Base-by-base conservation (phyloP, 1,140 invertebrate genomes). In the Ylistrum balloti region DNA sequence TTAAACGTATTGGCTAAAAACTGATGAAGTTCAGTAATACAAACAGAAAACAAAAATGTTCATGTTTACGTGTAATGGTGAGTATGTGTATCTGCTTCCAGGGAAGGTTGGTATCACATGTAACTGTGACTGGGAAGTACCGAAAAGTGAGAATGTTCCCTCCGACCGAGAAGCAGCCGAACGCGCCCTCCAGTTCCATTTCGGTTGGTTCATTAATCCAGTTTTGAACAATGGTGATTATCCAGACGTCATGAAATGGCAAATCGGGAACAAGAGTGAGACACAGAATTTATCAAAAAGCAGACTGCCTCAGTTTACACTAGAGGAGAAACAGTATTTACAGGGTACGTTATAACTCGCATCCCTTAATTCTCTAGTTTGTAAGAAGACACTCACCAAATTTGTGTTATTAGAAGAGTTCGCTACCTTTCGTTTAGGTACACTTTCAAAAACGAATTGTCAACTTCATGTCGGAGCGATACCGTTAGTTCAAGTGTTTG, bases 131-230 rank as follows among this genome's bases (percentile, higher is more conserved):
- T 94, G 91, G 89, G 56, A 86, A 87, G 88, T 92, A 86, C 94
- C 94, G 22, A 92, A 94, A 33, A 88, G 94, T 33, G 34, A 86
- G 3, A 89, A 90, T 0, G 91, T 86, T 87, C 89, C 90, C 0
- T 56, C 87, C 11, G 95, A 96, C 90, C 45, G 93, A 17, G 93
- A 92, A 0, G 95, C 95, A 22, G 92, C 93, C 11, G 93, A 95
- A 33, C 87, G 93, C 13, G 93, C 90, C 3, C 92, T 93, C 35
- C 93, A 96, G 89, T 96, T 96, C 86, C 86, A 91, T 33, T 90
- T 94, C n/a, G 96, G 96, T 11, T 96, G 95, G 96, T 96, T 95
- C 91, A 93, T 93, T 28, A 93, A 95, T 92, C 95, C 96, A 17
- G 95, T 96, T 38, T 95, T 94, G 85, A 93, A 91, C 3, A 94